These are phyloP conservation scores for Apodemus agrarius DNA, from an alignment of 2,797 vertebrate species.

Conservation along the genomic window DNA sequence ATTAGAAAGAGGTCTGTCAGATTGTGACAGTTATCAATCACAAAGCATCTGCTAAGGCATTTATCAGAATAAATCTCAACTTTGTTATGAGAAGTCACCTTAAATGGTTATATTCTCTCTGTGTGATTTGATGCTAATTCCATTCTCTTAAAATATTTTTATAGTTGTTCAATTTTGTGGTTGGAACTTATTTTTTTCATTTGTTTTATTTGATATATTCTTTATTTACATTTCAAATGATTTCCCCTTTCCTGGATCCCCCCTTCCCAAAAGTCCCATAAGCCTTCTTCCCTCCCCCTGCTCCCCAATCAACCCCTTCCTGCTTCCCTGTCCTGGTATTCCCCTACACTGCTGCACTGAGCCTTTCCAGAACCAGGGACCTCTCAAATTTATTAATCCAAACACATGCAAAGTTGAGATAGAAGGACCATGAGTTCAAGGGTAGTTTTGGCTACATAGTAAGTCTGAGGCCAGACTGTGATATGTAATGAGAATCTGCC, in stretches of 20 bases:
- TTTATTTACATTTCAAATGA: no score
- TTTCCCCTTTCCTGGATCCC: no score
- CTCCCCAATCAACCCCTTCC: no score
- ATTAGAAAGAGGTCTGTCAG: not conserved
- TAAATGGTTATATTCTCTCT: not conserved
- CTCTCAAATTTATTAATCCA: not conserved
- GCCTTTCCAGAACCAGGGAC: no score
- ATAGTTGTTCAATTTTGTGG: not conserved
- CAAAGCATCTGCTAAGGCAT: not conserved
- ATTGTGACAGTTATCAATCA: not conserved
- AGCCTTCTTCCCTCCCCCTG: no score
- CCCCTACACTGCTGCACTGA: no score
- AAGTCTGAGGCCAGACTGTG: not conserved
- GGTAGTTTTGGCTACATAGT: not conserved
- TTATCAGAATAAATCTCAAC: not conserved
- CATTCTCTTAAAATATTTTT: constrained; percentile 11
- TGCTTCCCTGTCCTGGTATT: no score
- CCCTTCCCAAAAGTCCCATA: no score
- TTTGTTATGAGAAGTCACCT: not conserved
- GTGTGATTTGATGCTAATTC: not conserved
- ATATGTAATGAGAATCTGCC: not conserved
- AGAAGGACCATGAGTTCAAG: not conserved
- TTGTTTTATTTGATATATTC: no score
- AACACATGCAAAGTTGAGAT: not conserved
- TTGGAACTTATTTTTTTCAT: no score